phyloP scores from a whole-genome alignment of 2,888 invertebrate genomes.

The Apeira syringaria region DNA sequence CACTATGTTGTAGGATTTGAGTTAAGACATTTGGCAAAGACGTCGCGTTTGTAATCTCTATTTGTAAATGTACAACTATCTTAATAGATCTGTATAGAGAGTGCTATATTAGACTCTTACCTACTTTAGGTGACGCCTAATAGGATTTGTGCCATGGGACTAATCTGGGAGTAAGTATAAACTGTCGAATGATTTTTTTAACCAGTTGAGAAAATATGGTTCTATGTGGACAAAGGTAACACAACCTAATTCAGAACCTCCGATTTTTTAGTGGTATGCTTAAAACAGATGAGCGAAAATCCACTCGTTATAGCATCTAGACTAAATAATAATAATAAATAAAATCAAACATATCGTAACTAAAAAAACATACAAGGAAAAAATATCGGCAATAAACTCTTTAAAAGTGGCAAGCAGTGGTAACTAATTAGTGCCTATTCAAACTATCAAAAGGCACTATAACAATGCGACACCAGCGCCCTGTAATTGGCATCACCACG shows the following conservation, averaged over 20 bases:
- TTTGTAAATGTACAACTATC: conserved; percentile 29
- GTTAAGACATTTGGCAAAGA: conserved; percentile 36
- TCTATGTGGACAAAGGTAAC: no score
- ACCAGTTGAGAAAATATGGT: no score
- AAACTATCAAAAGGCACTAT: conserved; percentile 18
- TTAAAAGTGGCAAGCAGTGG: conserved; percentile 10
- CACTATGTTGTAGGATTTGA: conserved; percentile 30
- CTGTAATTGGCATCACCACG: conserved; percentile 32
- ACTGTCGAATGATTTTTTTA: no score
- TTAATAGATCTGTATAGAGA: conserved; percentile 28
- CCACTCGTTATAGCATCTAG: no score
- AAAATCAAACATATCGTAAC: neutral
- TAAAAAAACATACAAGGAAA: conserved; percentile 5
- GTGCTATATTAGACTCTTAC: no score
- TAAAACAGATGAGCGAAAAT: no score
- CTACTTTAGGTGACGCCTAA: no score
- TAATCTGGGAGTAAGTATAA: no score
- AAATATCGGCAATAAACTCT: conserved; percentile 9
- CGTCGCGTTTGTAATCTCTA: conserved; percentile 30
- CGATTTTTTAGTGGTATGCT: no score
- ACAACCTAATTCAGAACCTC: no score
- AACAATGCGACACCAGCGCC: conserved; percentile 17
- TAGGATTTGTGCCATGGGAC: no score
- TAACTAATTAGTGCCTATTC: conserved; percentile 28
- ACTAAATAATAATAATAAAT: no score